These are phyloP conservation scores for Eriocheir sinensis DNA, from an alignment of 1,140 invertebrate species.

Conservation along the genomic window DNA sequence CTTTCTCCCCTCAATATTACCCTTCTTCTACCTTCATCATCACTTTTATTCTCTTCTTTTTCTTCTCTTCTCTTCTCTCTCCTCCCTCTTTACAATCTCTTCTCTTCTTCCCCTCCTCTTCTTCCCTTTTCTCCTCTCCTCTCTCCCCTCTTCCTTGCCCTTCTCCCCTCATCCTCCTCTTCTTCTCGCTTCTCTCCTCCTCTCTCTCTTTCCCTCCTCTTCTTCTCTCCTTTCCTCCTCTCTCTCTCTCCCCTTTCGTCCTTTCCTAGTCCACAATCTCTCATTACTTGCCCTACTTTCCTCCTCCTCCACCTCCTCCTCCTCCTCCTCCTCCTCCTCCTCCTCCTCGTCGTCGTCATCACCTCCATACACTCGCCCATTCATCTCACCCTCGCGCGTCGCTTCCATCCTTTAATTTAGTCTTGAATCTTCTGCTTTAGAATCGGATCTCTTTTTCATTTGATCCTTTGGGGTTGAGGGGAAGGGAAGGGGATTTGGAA, in stretches of 20 bases:
- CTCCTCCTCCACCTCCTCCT: too few species aligned
- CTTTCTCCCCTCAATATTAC: not conserved
- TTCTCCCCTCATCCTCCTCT: not conserved
- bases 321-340: not conserved
- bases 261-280: too few species aligned
- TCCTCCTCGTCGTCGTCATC: too few species aligned
- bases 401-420: too few species aligned
- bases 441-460: too few species aligned
- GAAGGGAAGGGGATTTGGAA: not conserved
- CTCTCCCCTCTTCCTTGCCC: not conserved
- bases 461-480: not conserved
- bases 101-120: not conserved
- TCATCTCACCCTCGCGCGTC: too few species aligned
- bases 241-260: not conserved
- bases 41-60: not conserved
- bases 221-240: not conserved
- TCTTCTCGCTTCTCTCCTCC: not conserved
- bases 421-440: too few species aligned
- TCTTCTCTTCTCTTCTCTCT: not conserved
- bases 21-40: too few species aligned
- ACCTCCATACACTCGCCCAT: too few species aligned
- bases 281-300: not conserved
- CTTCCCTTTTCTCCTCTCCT: not conserved
- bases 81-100: not conserved
- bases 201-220: not conserved